These are phyloP conservation scores for Pangasius djambal DNA, from an alignment of 2,797 vertebrate genomes.

Conservation along the genomic window DNA sequence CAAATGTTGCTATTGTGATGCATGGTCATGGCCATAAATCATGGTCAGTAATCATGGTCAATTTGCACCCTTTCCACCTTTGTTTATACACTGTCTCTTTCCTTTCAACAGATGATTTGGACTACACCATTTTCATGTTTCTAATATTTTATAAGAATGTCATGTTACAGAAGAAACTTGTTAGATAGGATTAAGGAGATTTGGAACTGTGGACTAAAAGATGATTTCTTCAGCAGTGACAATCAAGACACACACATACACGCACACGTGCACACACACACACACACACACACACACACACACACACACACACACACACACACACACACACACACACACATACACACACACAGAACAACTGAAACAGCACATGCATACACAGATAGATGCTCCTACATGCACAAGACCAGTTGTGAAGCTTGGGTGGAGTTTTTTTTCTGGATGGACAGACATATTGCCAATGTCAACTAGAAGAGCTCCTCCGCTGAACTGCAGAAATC, in stretches of 20 bases:
- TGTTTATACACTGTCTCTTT: conserved; percentile 39
- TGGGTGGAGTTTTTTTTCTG: conserved; percentile 45
- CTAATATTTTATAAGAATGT: conserved; percentile 59
- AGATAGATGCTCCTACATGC: conserved; percentile 57
- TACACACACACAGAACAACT: conserved; percentile 52
- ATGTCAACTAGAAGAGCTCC: conserved; percentile 44
- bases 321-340: conserved; percentile 61
- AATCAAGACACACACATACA: conserved; percentile 74
- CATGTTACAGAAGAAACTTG: conserved; percentile 53
- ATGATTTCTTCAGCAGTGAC: conserved; percentile 84
- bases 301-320: conserved; percentile 57
- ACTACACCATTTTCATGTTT: conserved; percentile 60
- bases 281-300: conserved; percentile 62
- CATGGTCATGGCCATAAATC: neutral
- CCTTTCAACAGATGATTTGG: conserved; percentile 56
- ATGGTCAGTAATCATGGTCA: conserved; percentile 7
- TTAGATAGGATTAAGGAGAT: conserved; percentile 54
- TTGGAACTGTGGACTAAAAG: conserved; percentile 57
- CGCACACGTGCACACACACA: conserved; percentile 39
- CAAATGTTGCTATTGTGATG: neutral
- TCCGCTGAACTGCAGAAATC: conserved; percentile 50
- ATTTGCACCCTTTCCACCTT: conserved; percentile 16
- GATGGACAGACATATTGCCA: conserved; percentile 43
- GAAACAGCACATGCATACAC: conserved; percentile 49
- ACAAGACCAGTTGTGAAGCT: conserved; percentile 61